Conservation (phyloP, 1,140 invertebrate species). For the Aphis gossypii region DNA sequence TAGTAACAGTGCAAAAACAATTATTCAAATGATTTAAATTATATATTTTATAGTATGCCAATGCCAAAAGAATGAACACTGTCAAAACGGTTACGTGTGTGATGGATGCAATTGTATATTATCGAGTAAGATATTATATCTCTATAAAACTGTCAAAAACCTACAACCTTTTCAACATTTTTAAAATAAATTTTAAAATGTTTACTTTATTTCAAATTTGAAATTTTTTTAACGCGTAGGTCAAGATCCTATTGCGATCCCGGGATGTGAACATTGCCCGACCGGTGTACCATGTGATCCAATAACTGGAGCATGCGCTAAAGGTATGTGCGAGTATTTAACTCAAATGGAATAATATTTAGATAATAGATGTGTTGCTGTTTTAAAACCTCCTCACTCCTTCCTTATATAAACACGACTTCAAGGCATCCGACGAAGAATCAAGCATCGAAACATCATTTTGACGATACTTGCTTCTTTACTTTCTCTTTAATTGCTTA, state of each 20-base stretch:
- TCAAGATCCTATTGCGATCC: slow-evolving; percentile 51
- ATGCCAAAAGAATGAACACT: slow-evolving; percentile 72
- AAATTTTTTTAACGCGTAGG: slow-evolving; percentile 12
- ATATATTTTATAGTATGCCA: slow-evolving; percentile 69
- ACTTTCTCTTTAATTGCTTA: slow-evolving; percentile 53
- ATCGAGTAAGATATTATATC: slow-evolving; percentile 65
- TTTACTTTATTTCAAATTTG: not conserved
- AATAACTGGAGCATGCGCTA: slow-evolving; percentile 77
- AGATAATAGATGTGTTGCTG: slow-evolving; percentile 63
- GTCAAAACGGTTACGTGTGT: slow-evolving; percentile 68
- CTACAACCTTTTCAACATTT: not conserved
- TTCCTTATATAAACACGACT: slow-evolving; percentile 44
- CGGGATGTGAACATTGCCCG: slow-evolving; percentile 77
- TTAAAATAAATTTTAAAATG: not conserved
- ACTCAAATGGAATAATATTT: not conserved
- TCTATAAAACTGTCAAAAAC: not conserved
- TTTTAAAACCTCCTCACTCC: slow-evolving; percentile 59
- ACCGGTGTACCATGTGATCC: slow-evolving; percentile 77
- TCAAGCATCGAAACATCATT: slow-evolving; percentile 45
- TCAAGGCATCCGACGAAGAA: slow-evolving; percentile 52
- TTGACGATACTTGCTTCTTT: slow-evolving; percentile 51
- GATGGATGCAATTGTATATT: slow-evolving; percentile 74
- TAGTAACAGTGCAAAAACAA: not conserved
- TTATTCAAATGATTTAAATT: slow-evolving; percentile 52
- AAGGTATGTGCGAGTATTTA: slow-evolving; percentile 70